Evolutionary conservation across 1,140 invertebrate genomes (phyloP).

Genomic region (Drosophila pachea): DNA sequence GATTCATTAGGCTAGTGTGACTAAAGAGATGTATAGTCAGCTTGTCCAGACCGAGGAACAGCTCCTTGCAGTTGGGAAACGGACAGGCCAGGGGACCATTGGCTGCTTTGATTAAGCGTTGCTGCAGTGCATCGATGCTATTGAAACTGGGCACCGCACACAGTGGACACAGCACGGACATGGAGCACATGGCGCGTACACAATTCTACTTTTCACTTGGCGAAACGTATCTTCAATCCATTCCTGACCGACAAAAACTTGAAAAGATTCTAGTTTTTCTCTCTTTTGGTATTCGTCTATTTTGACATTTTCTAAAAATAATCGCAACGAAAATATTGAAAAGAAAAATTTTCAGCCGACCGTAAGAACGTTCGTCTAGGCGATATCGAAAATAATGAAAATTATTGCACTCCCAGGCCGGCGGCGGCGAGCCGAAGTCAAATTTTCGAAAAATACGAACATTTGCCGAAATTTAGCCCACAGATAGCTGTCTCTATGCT

Average conservation of each 20-base stretch:
- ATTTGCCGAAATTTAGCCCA: constrained; percentile 16
- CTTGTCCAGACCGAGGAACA: constrained; percentile 88
- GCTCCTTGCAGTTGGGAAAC: constrained; percentile 84
- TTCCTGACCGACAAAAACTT: constrained; percentile 38
- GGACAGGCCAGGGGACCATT: constrained; percentile 87
- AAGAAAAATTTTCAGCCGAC: constrained; percentile 40
- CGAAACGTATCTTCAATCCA: not conserved
- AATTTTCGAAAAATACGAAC: constrained; percentile 38
- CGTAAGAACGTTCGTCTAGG: constrained; percentile 38
- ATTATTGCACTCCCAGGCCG: constrained; percentile 32
- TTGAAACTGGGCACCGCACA: constrained; percentile 86
- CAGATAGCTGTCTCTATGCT: constrained; percentile 23
- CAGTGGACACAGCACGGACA: constrained; percentile 85
- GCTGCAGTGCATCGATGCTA: constrained; percentile 84
- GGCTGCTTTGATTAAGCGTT: constrained; percentile 86
- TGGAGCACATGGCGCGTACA: constrained; percentile 81
- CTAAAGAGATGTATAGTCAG: constrained; percentile 90
- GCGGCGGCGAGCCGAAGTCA: constrained; percentile 16
- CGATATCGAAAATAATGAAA: constrained; percentile 45
- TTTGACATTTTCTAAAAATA: constrained; percentile 71
- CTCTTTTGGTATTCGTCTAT: constrained; percentile 10
- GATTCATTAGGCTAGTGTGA: constrained; percentile 80
- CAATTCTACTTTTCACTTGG: not conserved
- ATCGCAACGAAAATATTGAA: constrained; percentile 67
- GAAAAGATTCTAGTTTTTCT: constrained; percentile 26